phyloP scores from a whole-genome alignment of 2,888 invertebrate genomes.

The Lycophotia porphyrea region DNA sequence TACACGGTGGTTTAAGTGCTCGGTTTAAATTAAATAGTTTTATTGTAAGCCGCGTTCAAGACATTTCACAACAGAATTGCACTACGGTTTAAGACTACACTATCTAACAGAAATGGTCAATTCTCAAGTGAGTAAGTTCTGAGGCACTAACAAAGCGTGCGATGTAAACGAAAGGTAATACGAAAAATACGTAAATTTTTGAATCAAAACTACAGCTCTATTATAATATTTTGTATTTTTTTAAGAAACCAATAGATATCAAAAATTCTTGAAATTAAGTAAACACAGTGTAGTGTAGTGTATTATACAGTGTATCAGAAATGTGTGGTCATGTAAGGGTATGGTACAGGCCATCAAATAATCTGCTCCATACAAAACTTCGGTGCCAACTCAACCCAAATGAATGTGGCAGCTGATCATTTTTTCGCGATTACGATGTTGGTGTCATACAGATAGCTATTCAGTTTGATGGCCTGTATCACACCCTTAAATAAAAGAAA shows the following conservation, averaged over 20 bases:
- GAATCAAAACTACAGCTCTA: not conserved
- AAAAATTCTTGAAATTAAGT: too few species aligned
- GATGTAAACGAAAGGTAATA: not conserved
- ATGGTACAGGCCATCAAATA: too few species aligned
- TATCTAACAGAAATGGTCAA: not conserved
- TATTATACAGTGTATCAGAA: too few species aligned
- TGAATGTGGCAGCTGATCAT: not conserved
- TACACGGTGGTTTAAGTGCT: slow-evolving; percentile 18
- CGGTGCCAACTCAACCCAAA: not conserved
- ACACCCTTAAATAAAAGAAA: not conserved
- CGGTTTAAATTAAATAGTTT: slow-evolving; percentile 45
- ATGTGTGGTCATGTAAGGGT: too few species aligned
- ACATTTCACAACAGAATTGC: not conserved
- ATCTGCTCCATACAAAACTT: not conserved
- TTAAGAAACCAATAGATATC: too few species aligned
- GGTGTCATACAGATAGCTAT: not conserved
- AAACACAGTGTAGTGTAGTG: too few species aligned
- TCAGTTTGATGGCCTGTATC: not conserved
- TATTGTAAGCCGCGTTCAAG: slow-evolving; percentile 18
- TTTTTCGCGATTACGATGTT: not conserved
- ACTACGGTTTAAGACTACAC: too few species aligned
- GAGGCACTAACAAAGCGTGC: not conserved
- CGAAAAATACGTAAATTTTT: not conserved
- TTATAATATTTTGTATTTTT: too few species aligned
- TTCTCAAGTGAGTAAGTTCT: not conserved